Evolutionary conservation across 2,113 vertebrate genomes (phyloP).

Genomic region (Rhodinocichla rosea): DNA sequence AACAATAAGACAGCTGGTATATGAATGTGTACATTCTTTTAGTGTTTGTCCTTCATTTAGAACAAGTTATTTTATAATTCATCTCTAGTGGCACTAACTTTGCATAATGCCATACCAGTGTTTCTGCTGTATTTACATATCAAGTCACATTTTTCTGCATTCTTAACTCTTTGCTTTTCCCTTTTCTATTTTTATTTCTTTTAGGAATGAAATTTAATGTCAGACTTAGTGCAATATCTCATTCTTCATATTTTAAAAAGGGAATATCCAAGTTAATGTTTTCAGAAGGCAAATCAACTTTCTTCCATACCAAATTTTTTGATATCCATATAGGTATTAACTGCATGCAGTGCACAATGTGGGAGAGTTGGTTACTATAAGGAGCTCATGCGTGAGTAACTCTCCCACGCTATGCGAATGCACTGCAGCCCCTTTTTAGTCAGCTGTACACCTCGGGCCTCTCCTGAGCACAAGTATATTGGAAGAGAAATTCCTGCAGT

Average conservation of each 20-base stretch:
- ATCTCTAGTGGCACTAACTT: not conserved
- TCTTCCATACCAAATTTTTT: not conserved
- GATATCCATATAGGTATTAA: constrained; percentile 12
- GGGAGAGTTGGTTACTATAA: constrained; percentile 55
- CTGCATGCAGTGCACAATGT: not conserved
- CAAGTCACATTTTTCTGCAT: not conserved
- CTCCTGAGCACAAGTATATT: not conserved
- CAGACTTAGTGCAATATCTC: not conserved
- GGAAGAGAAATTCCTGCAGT: not conserved
- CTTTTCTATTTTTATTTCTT: too few species aligned
- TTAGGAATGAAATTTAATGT: not conserved
- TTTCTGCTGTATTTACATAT: not conserved
- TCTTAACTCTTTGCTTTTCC: not conserved
- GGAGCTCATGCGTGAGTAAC: constrained; percentile 38
- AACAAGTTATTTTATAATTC: not conserved
- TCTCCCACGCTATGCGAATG: constrained; percentile 24
- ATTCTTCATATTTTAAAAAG: not conserved
- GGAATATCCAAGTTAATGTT: not conserved
- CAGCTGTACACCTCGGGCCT: not conserved
- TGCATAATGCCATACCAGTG: not conserved
- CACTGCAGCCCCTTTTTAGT: constrained; percentile 11
- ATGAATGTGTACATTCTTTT: not conserved
- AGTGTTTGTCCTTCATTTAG: not conserved
- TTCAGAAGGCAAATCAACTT: constrained; percentile 2
- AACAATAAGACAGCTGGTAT: not conserved